phyloP scores from a whole-genome alignment of 2,797 vertebrate species.

The Denticeps clupeoides region DNA sequence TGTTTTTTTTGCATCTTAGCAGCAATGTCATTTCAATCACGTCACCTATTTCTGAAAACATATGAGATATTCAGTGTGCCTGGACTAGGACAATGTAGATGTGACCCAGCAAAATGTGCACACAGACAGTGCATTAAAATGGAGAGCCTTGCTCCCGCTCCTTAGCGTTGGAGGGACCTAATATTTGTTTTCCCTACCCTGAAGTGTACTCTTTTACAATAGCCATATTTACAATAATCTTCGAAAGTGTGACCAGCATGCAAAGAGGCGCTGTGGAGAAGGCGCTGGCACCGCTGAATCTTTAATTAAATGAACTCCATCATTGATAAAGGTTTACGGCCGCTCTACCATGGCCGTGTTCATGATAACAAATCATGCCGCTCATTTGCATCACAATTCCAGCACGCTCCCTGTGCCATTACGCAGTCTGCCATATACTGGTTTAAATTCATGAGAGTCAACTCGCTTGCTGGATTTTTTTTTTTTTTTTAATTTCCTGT shows the following conservation, averaged over 20 bases:
- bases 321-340: constrained; percentile 35
- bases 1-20: neutral
- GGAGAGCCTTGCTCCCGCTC: constrained; percentile 61
- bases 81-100: constrained; percentile 56
- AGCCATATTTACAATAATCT: constrained; percentile 70
- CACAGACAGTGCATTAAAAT: constrained; percentile 68
- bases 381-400: constrained; percentile 38
- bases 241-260: constrained; percentile 30
- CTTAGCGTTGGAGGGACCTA: constrained; percentile 55
- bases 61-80: constrained; percentile 31
- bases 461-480: constrained; percentile 21
- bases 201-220: constrained; percentile 65
- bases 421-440: constrained; percentile 12
- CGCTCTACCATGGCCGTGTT: constrained; percentile 33
- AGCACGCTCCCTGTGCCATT: constrained; percentile 10
- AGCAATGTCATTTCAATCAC: constrained; percentile 59
- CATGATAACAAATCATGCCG: constrained; percentile 32
- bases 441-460: constrained; percentile 32
- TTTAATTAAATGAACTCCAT: constrained; percentile 57
- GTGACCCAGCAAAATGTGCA: constrained; percentile 49
- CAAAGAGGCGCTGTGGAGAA: constrained; percentile 11
- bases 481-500: too few species aligned
- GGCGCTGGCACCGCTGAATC: constrained; percentile 40
- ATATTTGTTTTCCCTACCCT: constrained; percentile 69
- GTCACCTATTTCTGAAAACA: constrained; percentile 59